Conservation (phyloP, 1,140 invertebrate genomes). For the Drosophila lini region DNA sequence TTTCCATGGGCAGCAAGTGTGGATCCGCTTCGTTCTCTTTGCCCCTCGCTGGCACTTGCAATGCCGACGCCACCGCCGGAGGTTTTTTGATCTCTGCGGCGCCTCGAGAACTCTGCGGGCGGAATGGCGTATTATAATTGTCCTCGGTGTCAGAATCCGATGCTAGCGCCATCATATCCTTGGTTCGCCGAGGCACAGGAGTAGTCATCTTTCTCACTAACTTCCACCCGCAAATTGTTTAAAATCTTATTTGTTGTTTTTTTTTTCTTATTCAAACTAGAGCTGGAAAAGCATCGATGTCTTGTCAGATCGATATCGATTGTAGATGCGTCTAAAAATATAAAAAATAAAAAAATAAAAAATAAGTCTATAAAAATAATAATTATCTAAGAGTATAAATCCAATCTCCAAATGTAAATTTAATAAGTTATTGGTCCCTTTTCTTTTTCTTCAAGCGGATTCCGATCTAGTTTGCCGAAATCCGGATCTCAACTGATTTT, state of each 20-base stretch:
- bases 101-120: conserved; percentile 27
- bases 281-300: conserved; percentile 9
- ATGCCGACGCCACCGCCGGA: conserved; percentile 3
- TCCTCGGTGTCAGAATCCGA: conserved; percentile 77
- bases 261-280: conserved; percentile 36
- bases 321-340: background rate
- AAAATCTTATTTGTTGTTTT: conserved; percentile 28
- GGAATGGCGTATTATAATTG: conserved; percentile 61
- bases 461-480: background rate
- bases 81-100: background rate
- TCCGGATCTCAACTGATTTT: background rate
- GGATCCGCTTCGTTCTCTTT: conserved; percentile 27
- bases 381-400: background rate
- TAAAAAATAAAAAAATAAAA: background rate
- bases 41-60: conserved; percentile 9
- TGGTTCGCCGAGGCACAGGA: conserved; percentile 69
- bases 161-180: conserved; percentile 66
- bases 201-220: conserved; percentile 57
- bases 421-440: background rate
- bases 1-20: conserved; percentile 1
- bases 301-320: background rate
- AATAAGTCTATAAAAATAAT: background rate
- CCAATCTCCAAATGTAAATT: no score
- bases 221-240: conserved; percentile 1
- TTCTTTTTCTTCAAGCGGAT: no score